Base-by-base conservation (phyloP, 2,888 invertebrate species). In the Willowsia nigromaculata region DNA sequence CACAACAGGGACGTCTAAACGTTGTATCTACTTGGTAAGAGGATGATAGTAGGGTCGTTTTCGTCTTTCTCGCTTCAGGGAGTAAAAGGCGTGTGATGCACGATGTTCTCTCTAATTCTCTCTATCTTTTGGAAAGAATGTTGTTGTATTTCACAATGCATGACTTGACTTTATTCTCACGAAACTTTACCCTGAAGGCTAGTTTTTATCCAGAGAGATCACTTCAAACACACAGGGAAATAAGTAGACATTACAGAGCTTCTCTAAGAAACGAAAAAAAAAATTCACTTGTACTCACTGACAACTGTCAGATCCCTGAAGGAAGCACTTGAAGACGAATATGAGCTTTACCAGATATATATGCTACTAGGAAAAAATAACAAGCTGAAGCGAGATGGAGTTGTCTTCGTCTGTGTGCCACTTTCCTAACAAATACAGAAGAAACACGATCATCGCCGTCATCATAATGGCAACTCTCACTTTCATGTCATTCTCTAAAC, bases 261-360 rank as follows among this genome's bases (percentile, higher is more conserved):
- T 47, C 13, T 25, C n/a, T n/a, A n/a, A 71, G 13, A 15, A 18
- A 78, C 59, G 47, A 47, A 25, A 11, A 74, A 47, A 74, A 74
- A 74, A 74, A 74, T 47, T 47, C 43, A 74, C 71, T 43, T 74
- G 71, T 13, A 40, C 22, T 47, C 27, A 68, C 82, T 82, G 82
- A 82, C 82, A 82, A 82, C 82, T 68, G 82, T 65, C 82, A 82
- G 65, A 27, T 82, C 82, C 82, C 65, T 68, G 11, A 43, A 68
- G 82, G 50, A 83, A 83, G 47, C 18, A 30, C 40, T 74, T 43
- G 11, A 47, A 74, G 71, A 68, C 0, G 71, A 74, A 43, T 22
- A 83, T 47, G 56, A 37, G 56, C 47, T 74, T 74, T 43, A 40
- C 71, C 22, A 33, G 53, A 80, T 56, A 80, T 37, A 53, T 53